Percentiles rank a stretch among this genome's conserved stretches.
These are phyloP conservation scores for Centrocercus urophasianus DNA, from an alignment of 2,113 vertebrate genomes.

Conservation along the genomic window DNA sequence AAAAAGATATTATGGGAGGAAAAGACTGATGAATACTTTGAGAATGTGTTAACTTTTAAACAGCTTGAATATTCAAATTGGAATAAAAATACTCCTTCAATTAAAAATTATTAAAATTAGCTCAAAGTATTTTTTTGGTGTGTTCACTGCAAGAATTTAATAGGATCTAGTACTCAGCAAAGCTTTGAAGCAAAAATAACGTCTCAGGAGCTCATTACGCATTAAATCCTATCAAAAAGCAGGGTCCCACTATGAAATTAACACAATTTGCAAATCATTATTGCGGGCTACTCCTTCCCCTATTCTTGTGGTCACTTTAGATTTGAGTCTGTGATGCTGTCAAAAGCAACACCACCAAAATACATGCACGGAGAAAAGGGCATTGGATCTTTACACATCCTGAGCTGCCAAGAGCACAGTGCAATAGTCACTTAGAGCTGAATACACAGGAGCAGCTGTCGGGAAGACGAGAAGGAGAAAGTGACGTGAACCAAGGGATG, in stretches of 20 bases:
- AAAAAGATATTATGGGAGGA: conserved; percentile 1
- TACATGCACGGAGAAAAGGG: accelerated
- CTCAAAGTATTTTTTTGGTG: conserved; percentile 70
- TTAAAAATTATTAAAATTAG: conserved; percentile 77
- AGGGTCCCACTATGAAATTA: conserved; percentile 73
- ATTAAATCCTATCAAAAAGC: conserved; percentile 76
- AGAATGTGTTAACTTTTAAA: conserved; percentile 61
- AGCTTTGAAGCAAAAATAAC: conserved; percentile 77
- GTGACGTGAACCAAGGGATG: conserved; percentile 28
- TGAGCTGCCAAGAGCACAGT: neutral
- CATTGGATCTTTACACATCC: neutral
- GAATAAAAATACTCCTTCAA: conserved; percentile 74
- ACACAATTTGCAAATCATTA: conserved; percentile 72
- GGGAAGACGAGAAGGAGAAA: neutral
- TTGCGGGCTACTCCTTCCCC: conserved; percentile 24
- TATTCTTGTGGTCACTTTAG: neutral
- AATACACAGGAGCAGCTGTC: conserved; percentile 33
- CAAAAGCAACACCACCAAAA: neutral
- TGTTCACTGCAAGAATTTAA: conserved; percentile 70
- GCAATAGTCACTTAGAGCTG: neutral
- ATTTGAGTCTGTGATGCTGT: neutral
- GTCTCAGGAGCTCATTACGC: conserved; percentile 75
- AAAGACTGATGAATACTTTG: conserved; percentile 21
- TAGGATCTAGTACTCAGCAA: conserved; percentile 73
- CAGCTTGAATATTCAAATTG: conserved; percentile 72